Percentiles rank a stretch among this genome's conserved stretches.
Conservation (phyloP, 2,888 invertebrate species). For the Andricus curvator region DNA sequence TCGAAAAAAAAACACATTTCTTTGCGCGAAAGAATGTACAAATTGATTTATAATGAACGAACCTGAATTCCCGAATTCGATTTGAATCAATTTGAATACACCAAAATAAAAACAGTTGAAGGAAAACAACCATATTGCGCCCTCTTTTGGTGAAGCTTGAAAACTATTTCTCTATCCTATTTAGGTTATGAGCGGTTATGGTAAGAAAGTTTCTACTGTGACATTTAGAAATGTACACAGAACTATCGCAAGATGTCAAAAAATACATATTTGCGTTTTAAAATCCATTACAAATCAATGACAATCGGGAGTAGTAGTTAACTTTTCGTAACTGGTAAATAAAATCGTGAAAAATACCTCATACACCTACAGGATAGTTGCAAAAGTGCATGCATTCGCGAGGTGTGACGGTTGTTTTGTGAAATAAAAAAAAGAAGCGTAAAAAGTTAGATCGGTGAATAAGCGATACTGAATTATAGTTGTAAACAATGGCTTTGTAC, state of each 20-base stretch:
- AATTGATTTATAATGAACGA: too few species aligned
- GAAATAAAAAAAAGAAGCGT: neutral
- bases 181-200: neutral
- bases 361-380: neutral
- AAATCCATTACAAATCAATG: neutral
- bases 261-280: neutral
- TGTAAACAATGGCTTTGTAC: slow-evolving; percentile 90
- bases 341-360: neutral
- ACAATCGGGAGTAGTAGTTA: neutral
- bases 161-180: slow-evolving; percentile 3
- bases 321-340: neutral
- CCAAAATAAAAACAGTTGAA: neutral
- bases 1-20: too few species aligned
- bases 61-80: too few species aligned
- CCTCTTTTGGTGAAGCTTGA: neutral
- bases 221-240: neutral
- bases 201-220: neutral
- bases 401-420: neutral
- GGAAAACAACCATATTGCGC: neutral
- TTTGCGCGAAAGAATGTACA: too few species aligned
- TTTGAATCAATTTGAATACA: neutral
- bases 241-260: neutral
- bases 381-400: neutral
- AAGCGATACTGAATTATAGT: neutral
- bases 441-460: neutral